Percentiles rank a stretch among this genome's conserved stretches.
These are phyloP conservation scores for Thyatira batis DNA, from an alignment of 2,888 invertebrate species.

Conservation along the genomic window DNA sequence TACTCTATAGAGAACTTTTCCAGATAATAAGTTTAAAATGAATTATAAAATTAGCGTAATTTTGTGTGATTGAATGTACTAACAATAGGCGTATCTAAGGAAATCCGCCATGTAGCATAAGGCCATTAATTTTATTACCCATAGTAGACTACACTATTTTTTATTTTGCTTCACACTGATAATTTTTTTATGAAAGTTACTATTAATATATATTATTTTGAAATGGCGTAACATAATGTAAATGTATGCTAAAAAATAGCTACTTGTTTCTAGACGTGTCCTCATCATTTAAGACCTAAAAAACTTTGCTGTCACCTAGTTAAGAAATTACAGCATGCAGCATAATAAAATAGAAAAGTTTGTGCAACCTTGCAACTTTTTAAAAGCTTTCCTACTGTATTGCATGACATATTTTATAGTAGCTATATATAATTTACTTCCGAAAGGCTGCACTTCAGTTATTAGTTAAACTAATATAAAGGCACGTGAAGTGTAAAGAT, in stretches of 20 bases:
- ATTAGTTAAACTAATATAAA: background rate
- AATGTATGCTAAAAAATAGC: background rate
- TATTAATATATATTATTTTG: no score
- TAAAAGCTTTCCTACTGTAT: background rate
- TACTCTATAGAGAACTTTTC: no score
- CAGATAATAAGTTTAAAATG: background rate
- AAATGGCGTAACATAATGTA: background rate
- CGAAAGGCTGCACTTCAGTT: background rate
- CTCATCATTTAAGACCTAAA: background rate
- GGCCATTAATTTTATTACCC: constrained; percentile 1
- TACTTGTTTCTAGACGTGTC: background rate
- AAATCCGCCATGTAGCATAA: constrained; percentile 2
- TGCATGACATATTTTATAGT: background rate
- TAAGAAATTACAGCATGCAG: background rate
- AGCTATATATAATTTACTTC: background rate
- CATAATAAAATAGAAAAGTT: background rate
- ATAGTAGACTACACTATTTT: background rate
- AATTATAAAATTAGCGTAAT: background rate
- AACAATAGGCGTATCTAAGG: constrained; percentile 1
- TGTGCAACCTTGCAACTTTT: background rate
- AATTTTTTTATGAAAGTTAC: background rate
- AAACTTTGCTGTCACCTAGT: background rate
- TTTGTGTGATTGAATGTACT: constrained; percentile 1
- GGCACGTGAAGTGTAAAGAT: background rate
- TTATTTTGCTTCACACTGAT: background rate